These are phyloP conservation scores for Pocota personata DNA, from an alignment of 2,888 invertebrate species.

Conservation along the genomic window DNA sequence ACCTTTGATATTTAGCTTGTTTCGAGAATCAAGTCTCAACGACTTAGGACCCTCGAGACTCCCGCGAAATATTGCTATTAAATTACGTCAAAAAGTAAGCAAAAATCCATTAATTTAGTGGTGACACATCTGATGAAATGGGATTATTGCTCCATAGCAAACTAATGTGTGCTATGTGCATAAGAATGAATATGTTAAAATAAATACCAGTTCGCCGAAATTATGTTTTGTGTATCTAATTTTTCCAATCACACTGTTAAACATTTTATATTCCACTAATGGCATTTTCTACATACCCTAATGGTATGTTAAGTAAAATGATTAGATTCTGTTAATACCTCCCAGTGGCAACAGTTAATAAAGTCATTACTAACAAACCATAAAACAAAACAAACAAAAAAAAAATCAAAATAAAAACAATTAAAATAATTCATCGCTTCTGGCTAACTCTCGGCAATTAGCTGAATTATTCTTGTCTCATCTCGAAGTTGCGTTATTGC, in stretches of 20 bases:
- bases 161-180: too few relatives aligned
- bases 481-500: constrained; percentile 10
- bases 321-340: neutral
- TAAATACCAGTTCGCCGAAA: too few relatives aligned
- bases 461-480: constrained; percentile 48
- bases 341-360: constrained; percentile 24
- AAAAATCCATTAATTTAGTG: too few relatives aligned
- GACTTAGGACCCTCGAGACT: too few relatives aligned
- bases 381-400: neutral
- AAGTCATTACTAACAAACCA: constrained; percentile 42
- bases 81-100: too few relatives aligned
- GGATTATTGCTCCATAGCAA: too few relatives aligned
- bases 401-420: constrained; percentile 28
- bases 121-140: too few relatives aligned
- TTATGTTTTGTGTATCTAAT: neutral
- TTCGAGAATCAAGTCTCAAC: too few relatives aligned
- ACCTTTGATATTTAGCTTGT: too few relatives aligned
- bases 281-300: neutral
- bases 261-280: neutral
- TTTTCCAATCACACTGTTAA: neutral
- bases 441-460: constrained; percentile 51
- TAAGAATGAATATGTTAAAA: too few relatives aligned
- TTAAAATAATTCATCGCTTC: constrained; percentile 61
- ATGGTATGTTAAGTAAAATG: constrained; percentile 10
- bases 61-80: too few relatives aligned